Base-by-base conservation (phyloP, 92 coral and sea anemone genomes). In the Phenganax subtilis region DNA sequence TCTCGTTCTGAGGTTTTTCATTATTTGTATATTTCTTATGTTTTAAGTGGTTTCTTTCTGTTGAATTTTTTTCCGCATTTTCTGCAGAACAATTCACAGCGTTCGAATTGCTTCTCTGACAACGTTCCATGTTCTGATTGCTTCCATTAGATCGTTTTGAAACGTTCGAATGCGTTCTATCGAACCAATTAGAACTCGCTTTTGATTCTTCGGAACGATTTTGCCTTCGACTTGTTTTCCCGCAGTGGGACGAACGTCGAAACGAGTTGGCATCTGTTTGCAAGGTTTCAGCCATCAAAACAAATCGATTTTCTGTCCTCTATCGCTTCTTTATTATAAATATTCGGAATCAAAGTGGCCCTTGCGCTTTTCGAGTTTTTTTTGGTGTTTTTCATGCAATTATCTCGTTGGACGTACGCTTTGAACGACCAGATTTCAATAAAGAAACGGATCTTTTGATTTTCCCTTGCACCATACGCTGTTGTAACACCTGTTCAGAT, bases 401-500 rank as follows among this genome's bases (percentile, higher is more conserved):
- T 37, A 37, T 1, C 47, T 37, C 5, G 2, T 37, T 37, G 47
- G 47, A 2, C 47, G 47, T 37, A 37, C 47, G 47, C 47, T 37
- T 37, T 37, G 47, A 37, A 37, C 47, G 47, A 5, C 44, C 70
- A 64, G 30, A 64, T 64, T 64, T 64, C 29, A 64, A 64, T 17
- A 64, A 64, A 30, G 70, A 64, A 11, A 64, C 12, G 29, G 70
- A 44, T 64, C 70, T 64, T 64, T 64, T 64, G 70, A 64, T 64
- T 64, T 64, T 11, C 10, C 37, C 70, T 64, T 64, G 29, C 20
- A 64, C 37, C 29, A 11, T 64, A 44, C 37, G 70, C 20, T 25
- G 44, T 25, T 52, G 12, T 25, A 75, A 75, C 80, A 75, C 80
- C 80, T 75, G 80, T 75, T 75, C 66, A 56, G n/a, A 9, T 16